A percentile compares a stretch with the other conserved stretches of the same genome.
Evolutionary conservation across 2,797 vertebrate species (phyloP).

Genomic region (Lithobates sylvaticus): DNA sequence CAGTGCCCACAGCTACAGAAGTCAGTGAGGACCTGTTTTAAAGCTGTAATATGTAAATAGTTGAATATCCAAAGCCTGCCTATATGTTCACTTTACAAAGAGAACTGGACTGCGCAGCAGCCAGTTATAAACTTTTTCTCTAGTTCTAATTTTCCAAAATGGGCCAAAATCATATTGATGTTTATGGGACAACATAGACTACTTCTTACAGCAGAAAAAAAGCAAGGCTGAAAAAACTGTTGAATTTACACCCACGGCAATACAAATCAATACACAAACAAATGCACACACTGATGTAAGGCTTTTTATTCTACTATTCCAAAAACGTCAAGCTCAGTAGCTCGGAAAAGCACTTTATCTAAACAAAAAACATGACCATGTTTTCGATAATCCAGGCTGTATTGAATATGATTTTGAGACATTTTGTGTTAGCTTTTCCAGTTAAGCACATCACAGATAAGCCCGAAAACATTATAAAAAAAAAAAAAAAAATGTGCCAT

Average conservation of each 20-base stretch:
- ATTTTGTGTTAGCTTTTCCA: constrained; percentile 41
- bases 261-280: neutral
- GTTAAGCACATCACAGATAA: constrained; percentile 48
- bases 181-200: neutral
- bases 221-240: neutral
- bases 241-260: neutral
- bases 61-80: neutral
- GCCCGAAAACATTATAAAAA: constrained; percentile 38
- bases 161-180: neutral
- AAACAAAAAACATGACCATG: constrained; percentile 36
- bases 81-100: neutral
- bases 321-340: constrained; percentile 23
- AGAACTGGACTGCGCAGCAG: no score
- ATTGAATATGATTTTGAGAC: constrained; percentile 50
- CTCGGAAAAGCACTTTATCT: constrained; percentile 56
- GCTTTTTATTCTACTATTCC: neutral
- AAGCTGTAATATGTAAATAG: neutral
- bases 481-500: constrained; percentile 9
- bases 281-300: neutral
- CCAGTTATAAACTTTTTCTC: neutral
- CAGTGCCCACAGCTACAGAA: no score
- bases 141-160: neutral
- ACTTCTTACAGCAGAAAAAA: neutral
- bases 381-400: constrained; percentile 51
- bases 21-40: no score